A percentile compares a stretch with the other conserved stretches of the same genome.
Evolutionary conservation across 2,113 vertebrate genomes (phyloP).

Genomic region (Microtus montanus): DNA sequence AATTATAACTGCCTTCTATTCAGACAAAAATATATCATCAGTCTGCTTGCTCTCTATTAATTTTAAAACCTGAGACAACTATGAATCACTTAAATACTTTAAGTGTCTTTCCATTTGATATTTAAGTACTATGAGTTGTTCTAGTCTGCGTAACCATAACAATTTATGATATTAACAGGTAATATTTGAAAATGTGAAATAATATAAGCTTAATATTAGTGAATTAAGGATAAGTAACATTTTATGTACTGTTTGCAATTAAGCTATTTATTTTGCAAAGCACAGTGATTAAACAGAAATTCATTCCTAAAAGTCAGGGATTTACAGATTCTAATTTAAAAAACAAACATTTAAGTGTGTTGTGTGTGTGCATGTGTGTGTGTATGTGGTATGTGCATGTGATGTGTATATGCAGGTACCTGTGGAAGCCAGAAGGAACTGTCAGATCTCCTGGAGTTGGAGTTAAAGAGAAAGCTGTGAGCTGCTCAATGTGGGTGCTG

Average conservation of each 20-base stretch:
- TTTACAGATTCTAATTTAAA: background rate
- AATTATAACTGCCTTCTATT: background rate
- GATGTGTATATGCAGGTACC: background rate
- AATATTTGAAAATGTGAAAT: conserved; percentile 41
- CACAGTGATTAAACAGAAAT: background rate
- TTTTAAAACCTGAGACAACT: background rate
- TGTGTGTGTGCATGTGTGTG: background rate
- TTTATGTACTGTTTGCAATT: background rate
- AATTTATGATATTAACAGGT: conserved; percentile 27
- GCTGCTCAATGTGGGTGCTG: background rate
- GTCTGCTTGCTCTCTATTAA: background rate
- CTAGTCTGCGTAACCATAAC: background rate
- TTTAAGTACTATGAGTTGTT: background rate
- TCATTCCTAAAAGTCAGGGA: background rate
- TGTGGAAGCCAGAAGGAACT: fast-evolving
- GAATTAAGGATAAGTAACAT: conserved; percentile 38
- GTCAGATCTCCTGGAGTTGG: background rate
- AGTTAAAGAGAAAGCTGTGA: background rate
- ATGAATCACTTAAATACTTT: background rate
- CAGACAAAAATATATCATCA: background rate
- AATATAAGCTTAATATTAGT: conserved; percentile 22
- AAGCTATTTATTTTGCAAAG: conserved; percentile 9
- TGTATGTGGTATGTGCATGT: background rate
- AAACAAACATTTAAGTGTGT: too few relatives aligned
- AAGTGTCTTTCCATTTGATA: background rate